phyloP scores from a whole-genome alignment of 2,113 vertebrate species.

The Apteryx mantelli region DNA sequence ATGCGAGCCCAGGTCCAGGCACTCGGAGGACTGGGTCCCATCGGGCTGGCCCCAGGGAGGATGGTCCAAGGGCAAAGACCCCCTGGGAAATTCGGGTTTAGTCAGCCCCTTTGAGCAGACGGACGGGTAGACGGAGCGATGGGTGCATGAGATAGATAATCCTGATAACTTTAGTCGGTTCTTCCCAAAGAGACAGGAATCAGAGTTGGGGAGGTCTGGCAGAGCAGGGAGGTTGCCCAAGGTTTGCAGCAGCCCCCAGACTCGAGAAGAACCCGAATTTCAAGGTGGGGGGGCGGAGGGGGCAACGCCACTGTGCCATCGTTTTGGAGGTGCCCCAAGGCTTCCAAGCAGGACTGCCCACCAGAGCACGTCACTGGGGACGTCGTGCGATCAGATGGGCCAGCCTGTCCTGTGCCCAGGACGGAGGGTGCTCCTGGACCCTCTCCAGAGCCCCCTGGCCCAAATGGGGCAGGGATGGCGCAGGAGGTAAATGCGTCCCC shows the following conservation, averaged over 20 bases:
- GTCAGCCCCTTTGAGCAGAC: rapidly evolving
- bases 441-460: too few relatives aligned
- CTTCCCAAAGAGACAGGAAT: neutral
- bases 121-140: rapidly evolving
- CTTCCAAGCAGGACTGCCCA: neutral
- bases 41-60: rapidly evolving
- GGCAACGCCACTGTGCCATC: neutral
- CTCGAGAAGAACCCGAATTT: rapidly evolving
- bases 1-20: neutral
- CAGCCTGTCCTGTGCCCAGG: neutral
- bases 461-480: too few relatives aligned
- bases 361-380: rapidly evolving
- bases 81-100: rapidly evolving
- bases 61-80: neutral
- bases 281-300: neutral
- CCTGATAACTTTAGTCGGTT: too few relatives aligned
- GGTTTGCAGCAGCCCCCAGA: neutral
- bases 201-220: rapidly evolving
- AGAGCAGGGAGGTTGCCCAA: neutral
- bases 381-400: neutral
- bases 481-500: too few relatives aligned
- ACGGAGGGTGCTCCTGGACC: neutral
- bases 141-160: neutral
- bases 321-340: neutral
- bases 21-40: rapidly evolving